Percentiles rank a stretch among this genome's conserved stretches.
Conservation (phyloP, 1,140 invertebrate genomes). For the Caenorhabditis remanei region DNA sequence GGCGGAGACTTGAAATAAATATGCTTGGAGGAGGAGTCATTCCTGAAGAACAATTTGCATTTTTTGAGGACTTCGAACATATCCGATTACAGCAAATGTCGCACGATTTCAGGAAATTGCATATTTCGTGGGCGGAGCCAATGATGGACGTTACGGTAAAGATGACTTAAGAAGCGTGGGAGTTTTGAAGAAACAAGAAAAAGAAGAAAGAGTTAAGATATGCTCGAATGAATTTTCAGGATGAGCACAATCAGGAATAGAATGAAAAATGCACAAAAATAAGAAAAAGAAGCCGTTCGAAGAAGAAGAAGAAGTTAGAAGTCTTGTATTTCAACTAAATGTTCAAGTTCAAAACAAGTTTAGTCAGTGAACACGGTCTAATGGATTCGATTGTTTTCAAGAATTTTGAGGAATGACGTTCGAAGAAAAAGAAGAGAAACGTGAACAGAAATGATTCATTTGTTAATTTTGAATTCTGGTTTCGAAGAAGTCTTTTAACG, state of each 20-base stretch:
- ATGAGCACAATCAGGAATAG: neutral
- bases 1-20: slow-evolving; percentile 18
- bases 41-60: slow-evolving; percentile 35
- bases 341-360: neutral
- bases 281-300: neutral
- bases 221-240: slow-evolving; percentile 8
- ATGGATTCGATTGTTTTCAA: slow-evolving; percentile 3
- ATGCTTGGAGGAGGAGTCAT: slow-evolving; percentile 30
- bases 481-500: too few species aligned
- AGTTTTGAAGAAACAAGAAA: neutral
- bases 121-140: slow-evolving; percentile 15
- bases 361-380: slow-evolving; percentile 24
- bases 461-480: too few species aligned
- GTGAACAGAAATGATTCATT: neutral
- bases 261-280: neutral
- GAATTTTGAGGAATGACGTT: neutral
- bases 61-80: slow-evolving; percentile 34
- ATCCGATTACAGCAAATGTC: slow-evolving; percentile 46
- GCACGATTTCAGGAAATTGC: slow-evolving; percentile 42
- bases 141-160: slow-evolving; percentile 9
- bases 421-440: neutral
- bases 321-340: neutral
- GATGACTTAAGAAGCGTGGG: neutral
- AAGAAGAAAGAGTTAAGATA: neutral
- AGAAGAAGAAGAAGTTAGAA: slow-evolving; percentile 2